A percentile compares a stretch with the other conserved stretches of the same genome.
Conservation (phyloP, 2,888 invertebrate genomes). For the Erynnis tages region DNA sequence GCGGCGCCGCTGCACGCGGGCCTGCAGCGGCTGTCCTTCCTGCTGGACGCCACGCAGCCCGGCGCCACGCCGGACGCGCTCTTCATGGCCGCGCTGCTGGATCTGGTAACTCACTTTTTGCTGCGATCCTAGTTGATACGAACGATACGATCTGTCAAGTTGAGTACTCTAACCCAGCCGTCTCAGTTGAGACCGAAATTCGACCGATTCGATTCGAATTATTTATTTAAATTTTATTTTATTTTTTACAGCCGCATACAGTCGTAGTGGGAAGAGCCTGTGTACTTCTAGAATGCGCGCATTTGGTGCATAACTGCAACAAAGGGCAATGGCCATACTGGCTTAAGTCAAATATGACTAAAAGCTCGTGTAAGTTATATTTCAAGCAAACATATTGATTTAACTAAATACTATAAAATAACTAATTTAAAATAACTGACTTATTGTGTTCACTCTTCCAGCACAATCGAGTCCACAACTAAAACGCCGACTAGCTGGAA, state of each 20-base stretch:
- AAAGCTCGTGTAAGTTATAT: constrained; percentile 58
- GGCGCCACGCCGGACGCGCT: constrained; percentile 98
- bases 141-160: no score
- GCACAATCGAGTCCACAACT: constrained; percentile 69
- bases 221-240: background rate
- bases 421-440: background rate
- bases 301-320: constrained; percentile 98
- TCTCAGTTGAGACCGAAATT: no score
- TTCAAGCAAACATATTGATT: background rate
- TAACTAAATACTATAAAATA: background rate
- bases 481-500: constrained; percentile 90
- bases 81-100: constrained; percentile 95
- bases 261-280: constrained; percentile 96
- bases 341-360: constrained; percentile 90
- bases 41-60: constrained; percentile 97
- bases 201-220: no score
- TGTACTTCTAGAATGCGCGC: constrained; percentile 95
- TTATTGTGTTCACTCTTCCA: constrained; percentile 35
- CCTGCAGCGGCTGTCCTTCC: constrained; percentile 93
- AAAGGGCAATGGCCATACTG: constrained; percentile 99
- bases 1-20: constrained; percentile 91
- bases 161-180: no score
- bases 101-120: constrained; percentile 86
- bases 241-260: constrained; percentile 88
- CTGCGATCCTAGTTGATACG: no score